Evolutionary conservation across 1,140 invertebrate species (phyloP), one percentile per base, ranked within the genome.

Genomic region (Maniola jurtina): DNA sequence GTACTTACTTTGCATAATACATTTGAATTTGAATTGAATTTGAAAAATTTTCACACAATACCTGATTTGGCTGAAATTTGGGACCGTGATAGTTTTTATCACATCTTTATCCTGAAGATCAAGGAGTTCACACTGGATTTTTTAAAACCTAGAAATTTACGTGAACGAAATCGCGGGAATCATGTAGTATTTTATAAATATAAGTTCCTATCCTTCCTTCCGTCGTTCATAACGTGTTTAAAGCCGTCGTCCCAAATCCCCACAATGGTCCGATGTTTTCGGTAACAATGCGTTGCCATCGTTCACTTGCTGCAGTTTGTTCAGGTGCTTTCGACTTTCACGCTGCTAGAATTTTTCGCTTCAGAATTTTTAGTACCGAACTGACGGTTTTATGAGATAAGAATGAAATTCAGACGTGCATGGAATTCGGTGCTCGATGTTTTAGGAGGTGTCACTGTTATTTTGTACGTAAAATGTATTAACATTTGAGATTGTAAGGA

Each of bases 191-290:
- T 16, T 15, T 34, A 34, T 25, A 16, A 55, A 55, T 55, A 34
- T 55, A 25, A 55, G 25, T 15, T 52, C 14, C 25, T 52, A 2
- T 38, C 6, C 42, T 45, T 55, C 52, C 33, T 55, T 34, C 52
- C 33, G 33, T 50, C 48, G 48, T 52, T 25, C 34, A 36, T 57
- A 57, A 57, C 55, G 55, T 40, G 55, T 57, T 57, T 57, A 57
- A 38, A 57, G 10, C 33, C 25, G 34, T 40, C 35, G 55, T 40
- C 55, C 55, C 55, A 40, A 57, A 57, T 57, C 34, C 6, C 55
- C n/a, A 57, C 55, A 57, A 57, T 15, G 55, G 55, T 55, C 55
- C 55, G 55, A 57, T 40, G n/a, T 57, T 56, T 57, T 57, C 35
- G 55, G 55, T 40, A 57, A 57, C 55, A 57, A 57, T 57, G 36